Conservation (phyloP, 1,140 invertebrate species). For the Capitella teleta region DNA sequence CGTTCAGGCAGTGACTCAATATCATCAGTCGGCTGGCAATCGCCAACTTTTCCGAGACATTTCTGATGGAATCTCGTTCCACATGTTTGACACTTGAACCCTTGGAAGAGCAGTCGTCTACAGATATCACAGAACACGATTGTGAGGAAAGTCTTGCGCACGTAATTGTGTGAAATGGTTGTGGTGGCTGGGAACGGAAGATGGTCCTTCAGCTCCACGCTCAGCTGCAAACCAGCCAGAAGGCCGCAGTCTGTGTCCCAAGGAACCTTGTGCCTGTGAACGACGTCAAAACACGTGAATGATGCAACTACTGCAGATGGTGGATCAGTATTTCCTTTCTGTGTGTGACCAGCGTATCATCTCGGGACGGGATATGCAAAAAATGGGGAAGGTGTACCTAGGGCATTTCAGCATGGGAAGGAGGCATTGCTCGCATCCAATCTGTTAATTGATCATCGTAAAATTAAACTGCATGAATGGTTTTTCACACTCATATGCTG, state of each 20-base stretch:
- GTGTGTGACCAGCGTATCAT: background rate
- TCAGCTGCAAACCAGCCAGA: conserved; percentile 78
- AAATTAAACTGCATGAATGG: too few relatives aligned
- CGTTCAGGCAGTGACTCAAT: background rate
- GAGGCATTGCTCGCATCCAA: background rate
- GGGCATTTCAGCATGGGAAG: background rate
- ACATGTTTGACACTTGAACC: conserved; percentile 88
- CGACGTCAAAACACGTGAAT: background rate
- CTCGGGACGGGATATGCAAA: background rate
- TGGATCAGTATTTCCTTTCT: background rate
- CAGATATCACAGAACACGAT: conserved; percentile 90
- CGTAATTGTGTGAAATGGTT: conserved; percentile 80
- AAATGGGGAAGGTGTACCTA: background rate
- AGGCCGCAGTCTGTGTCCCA: conserved; percentile 83
- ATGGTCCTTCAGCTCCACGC: conserved; percentile 63
- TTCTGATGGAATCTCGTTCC: conserved; percentile 89
- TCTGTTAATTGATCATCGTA: background rate
- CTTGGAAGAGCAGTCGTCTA: conserved; percentile 76
- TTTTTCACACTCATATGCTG: too few relatives aligned
- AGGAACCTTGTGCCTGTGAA: conserved; percentile 21
- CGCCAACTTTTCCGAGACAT: conserved; percentile 47
- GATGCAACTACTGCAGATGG: background rate
- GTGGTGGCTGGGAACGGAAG: conserved; percentile 64
- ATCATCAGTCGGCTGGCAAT: too few relatives aligned
- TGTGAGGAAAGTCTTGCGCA: conserved; percentile 88